phyloP scores from a whole-genome alignment of 1,140 invertebrate species.

The Drosophila cardini region DNA sequence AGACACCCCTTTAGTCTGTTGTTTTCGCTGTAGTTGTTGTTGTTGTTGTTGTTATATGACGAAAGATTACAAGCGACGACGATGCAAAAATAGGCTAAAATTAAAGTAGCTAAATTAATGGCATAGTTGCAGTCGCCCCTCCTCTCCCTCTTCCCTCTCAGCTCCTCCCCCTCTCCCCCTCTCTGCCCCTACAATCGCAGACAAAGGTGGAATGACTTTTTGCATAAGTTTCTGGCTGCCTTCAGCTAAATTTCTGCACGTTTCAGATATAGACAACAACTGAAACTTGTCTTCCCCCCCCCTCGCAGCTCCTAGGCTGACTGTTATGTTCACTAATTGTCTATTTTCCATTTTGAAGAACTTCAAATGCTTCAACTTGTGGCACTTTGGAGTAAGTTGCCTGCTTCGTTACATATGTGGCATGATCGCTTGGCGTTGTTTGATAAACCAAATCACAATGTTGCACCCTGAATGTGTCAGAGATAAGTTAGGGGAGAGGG shows the following conservation, averaged over 20 bases:
- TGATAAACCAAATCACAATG: conserved; percentile 65
- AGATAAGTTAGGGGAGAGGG: conserved; percentile 42
- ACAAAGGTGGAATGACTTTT: conserved; percentile 58
- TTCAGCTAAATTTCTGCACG: conserved; percentile 25
- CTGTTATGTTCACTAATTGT: conserved; percentile 49
- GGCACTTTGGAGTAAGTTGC: conserved; percentile 24
- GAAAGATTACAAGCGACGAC: conserved; percentile 62
- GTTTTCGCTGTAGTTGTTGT: conserved; percentile 14
- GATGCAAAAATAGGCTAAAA: conserved; percentile 58
- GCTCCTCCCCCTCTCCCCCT: neutral
- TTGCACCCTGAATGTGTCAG: conserved; percentile 68
- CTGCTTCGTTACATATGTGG: conserved; percentile 54
- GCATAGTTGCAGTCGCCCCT: conserved; percentile 49
- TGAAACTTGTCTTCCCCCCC: neutral
- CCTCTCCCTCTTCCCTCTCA: neutral
- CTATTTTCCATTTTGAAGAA: conserved; percentile 12
- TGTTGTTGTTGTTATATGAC: conserved; percentile 47
- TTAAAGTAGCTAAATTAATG: conserved; percentile 68
- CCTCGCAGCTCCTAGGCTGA: neutral
- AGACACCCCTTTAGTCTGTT: conserved; percentile 16
- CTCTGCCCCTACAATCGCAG: conserved; percentile 1
- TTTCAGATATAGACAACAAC: conserved; percentile 49
- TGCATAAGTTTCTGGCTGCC: conserved; percentile 17
- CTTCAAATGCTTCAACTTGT: conserved; percentile 10
- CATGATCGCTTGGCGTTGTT: conserved; percentile 40